Evolutionary conservation across 2,113 vertebrate genomes (phyloP).

Genomic region (Pseudonaja textilis): DNA sequence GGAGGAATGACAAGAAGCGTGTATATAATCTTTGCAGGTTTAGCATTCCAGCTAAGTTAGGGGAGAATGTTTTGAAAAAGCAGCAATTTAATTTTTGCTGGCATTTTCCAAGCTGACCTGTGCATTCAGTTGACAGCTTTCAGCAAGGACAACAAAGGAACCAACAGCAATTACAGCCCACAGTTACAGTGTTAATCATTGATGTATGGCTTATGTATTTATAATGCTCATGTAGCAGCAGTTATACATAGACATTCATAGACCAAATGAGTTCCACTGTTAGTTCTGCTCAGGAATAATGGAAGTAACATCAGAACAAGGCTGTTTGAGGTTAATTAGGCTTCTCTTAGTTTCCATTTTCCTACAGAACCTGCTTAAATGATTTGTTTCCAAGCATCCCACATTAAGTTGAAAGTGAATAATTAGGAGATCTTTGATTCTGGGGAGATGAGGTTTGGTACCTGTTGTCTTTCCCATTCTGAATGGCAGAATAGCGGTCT

Average conservation of each 20-base stretch:
- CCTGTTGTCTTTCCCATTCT: constrained; percentile 99
- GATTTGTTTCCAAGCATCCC: not conserved
- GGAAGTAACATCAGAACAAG: not conserved
- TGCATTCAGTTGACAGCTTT: not conserved
- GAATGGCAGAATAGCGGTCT: constrained; percentile 86
- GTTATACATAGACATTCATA: not conserved
- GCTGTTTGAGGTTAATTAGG: too few relatives aligned
- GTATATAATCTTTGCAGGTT: not conserved
- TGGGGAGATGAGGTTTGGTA: constrained; percentile 40
- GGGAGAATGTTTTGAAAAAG: not conserved
- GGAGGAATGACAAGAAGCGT: not conserved
- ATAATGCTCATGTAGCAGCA: not conserved
- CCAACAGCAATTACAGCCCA: not conserved
- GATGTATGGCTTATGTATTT: not conserved
- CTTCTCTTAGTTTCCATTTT: not conserved
- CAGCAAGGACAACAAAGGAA: not conserved
- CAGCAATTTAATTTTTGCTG: not conserved
- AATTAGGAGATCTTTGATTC: not conserved
- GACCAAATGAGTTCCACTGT: not conserved
- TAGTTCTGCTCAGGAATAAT: not conserved
- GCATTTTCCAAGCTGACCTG: not conserved
- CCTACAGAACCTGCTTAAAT: not conserved
- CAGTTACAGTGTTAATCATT: not conserved
- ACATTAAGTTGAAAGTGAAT: not conserved
- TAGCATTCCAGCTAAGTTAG: not conserved